These are phyloP conservation scores for Solenopsis fugax DNA, from an alignment of 1,140 invertebrate genomes.

Conservation along the genomic window DNA sequence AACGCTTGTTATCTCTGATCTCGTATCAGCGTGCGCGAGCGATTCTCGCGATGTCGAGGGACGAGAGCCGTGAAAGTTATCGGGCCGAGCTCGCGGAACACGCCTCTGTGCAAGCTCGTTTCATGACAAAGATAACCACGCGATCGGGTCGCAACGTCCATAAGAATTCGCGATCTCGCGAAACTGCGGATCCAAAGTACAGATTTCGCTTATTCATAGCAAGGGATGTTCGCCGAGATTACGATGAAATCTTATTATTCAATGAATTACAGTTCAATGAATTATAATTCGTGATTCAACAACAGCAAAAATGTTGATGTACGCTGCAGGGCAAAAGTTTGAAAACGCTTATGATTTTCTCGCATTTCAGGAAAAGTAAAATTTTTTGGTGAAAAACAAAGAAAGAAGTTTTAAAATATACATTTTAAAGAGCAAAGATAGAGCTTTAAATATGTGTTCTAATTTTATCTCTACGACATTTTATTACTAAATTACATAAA, in stretches of 20 bases:
- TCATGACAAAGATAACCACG: slow-evolving; percentile 41
- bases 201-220: slow-evolving; percentile 16
- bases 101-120: slow-evolving; percentile 50
- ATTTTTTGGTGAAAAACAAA: too few relatives aligned
- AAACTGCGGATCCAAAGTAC: not conserved
- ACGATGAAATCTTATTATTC: not conserved
- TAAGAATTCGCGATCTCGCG: slow-evolving; percentile 44
- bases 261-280: not conserved
- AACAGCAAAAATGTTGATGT: not conserved
- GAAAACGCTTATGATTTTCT: too few relatives aligned
- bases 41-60: slow-evolving; percentile 63
- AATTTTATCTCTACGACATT: too few relatives aligned
- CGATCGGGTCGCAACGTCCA: slow-evolving; percentile 15
- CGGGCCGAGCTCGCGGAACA: slow-evolving; percentile 26
- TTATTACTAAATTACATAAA: too few relatives aligned
- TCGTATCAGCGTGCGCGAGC: slow-evolving; percentile 64
- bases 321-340: too few relatives aligned
- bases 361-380: too few relatives aligned
- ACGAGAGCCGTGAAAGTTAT: slow-evolving; percentile 62
- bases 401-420: too few relatives aligned
- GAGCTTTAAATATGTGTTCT: too few relatives aligned
- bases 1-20: slow-evolving; percentile 77
- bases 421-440: too few relatives aligned
- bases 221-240: not conserved
- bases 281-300: not conserved